Evolutionary conservation across 2,888 invertebrate genomes (phyloP).

Genomic region (Cryptosula pallasiana): DNA sequence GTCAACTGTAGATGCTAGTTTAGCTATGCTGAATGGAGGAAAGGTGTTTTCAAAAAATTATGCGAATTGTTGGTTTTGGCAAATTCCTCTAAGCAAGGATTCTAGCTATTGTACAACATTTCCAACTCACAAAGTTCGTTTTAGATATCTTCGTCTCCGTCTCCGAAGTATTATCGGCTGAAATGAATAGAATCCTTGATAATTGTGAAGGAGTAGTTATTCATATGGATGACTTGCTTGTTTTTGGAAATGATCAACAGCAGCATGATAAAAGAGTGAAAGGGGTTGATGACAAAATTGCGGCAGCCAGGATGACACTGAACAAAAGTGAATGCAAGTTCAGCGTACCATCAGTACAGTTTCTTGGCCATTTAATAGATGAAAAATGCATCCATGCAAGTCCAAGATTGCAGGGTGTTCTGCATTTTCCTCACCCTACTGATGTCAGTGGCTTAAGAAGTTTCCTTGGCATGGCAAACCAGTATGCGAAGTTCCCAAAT

Average conservation of each 20-base stretch:
- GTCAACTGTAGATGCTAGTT: neutral
- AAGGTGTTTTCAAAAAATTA: neutral
- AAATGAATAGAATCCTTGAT: neutral
- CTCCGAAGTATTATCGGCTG: neutral
- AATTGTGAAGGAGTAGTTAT: neutral
- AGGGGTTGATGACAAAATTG: neutral
- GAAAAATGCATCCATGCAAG: neutral
- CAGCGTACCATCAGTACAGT: neutral
- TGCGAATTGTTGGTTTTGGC: neutral
- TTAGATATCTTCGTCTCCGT: neutral
- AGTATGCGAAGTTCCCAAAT: conserved; percentile 28
- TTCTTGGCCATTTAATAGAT: neutral
- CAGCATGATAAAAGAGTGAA: neutral
- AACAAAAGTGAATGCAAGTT: neutral
- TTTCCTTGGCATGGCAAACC: conserved; percentile 28
- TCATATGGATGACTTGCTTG: neutral
- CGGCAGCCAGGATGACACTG: neutral
- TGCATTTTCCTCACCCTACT: conserved; percentile 26
- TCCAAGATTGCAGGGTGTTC: conserved; percentile 20
- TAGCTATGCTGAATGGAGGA: neutral
- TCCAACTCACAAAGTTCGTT: neutral
- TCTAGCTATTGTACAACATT: neutral
- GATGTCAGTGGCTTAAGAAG: conserved; percentile 26
- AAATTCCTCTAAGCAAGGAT: neutral
- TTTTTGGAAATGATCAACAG: neutral